Percentiles rank a stretch among this genome's conserved stretches.
Evolutionary conservation across 2,113 vertebrate genomes (phyloP).

Genomic region (Camelus dromedarius): DNA sequence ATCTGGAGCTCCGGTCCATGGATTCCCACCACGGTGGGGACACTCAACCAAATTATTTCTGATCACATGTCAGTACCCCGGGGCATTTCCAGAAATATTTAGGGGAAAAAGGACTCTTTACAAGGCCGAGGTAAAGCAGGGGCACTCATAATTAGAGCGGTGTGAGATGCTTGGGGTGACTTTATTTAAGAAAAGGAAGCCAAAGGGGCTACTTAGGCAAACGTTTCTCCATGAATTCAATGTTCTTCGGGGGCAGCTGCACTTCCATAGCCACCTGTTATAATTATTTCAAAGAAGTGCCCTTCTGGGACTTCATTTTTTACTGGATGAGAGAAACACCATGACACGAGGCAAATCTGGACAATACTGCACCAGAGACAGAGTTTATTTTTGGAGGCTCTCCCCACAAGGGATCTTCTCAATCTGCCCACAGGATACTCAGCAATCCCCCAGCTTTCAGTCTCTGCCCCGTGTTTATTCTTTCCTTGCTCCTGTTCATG

Average conservation of each 20-base stretch:
- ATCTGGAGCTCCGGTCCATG: not conserved
- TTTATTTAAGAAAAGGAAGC: slow-evolving; percentile 41
- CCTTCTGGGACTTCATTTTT: slow-evolving; percentile 32
- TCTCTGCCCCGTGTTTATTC: not conserved
- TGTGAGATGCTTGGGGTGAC: not conserved
- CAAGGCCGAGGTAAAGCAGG: not conserved
- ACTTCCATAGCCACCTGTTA: not conserved
- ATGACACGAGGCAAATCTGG: not conserved
- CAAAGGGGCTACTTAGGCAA: not conserved
- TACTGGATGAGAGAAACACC: not conserved
- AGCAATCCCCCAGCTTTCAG: not conserved
- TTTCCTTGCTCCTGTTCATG: not conserved
- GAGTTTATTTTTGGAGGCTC: not conserved
- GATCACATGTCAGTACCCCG: not conserved
- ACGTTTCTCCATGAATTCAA: not conserved
- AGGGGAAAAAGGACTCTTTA: slow-evolving; percentile 26
- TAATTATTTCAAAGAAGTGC: not conserved
- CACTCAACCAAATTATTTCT: not conserved
- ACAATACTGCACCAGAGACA: not conserved
- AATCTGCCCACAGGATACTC: not conserved
- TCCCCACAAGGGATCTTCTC: not conserved
- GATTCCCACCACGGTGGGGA: not conserved
- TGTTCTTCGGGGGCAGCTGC: not conserved
- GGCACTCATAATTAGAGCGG: not conserved
- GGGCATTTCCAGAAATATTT: slow-evolving; percentile 59